Evolutionary conservation across 2,113 vertebrate species (phyloP).

Genomic region (Eclectus roratus): DNA sequence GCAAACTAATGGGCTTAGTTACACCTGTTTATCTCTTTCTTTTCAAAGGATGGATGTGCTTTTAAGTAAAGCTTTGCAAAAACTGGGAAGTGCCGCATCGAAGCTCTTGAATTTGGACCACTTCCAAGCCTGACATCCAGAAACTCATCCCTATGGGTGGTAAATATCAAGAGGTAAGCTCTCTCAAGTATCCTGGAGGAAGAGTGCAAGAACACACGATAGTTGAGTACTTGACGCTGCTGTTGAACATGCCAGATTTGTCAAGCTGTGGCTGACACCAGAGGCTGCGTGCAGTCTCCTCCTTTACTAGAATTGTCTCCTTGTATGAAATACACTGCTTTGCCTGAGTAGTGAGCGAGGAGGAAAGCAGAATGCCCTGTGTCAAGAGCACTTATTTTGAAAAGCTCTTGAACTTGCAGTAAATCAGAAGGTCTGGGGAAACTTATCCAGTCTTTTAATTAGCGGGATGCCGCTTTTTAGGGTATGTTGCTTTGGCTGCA

Average conservation of each 20-base stretch:
- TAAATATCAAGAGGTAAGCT: slow-evolving; percentile 47
- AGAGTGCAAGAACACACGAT: neutral
- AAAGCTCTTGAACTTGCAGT: slow-evolving; percentile 41
- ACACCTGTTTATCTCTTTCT: neutral
- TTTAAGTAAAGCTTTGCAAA: neutral
- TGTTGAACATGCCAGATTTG: neutral
- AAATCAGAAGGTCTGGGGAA: neutral
- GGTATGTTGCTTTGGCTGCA: neutral
- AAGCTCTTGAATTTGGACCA: neutral
- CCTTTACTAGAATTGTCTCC: neutral
- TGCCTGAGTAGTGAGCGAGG: neutral
- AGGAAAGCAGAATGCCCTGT: neutral
- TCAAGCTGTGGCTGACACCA: neutral
- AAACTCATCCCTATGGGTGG: slow-evolving; percentile 13
- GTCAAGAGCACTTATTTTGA: slow-evolving; percentile 37
- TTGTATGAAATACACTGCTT: neutral
- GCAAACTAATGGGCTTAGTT: neutral
- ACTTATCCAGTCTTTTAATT: slow-evolving; percentile 4
- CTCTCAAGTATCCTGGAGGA: neutral
- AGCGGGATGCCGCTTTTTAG: neutral
- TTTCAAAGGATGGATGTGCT: slow-evolving; percentile 27
- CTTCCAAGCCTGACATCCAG: slow-evolving; percentile 4
- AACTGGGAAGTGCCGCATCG: neutral
- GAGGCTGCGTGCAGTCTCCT: rapidly evolving
- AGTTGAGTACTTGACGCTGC: neutral